Conservation (phyloP, 2,113 vertebrate genomes). For the Actenoides hombroni region DNA sequence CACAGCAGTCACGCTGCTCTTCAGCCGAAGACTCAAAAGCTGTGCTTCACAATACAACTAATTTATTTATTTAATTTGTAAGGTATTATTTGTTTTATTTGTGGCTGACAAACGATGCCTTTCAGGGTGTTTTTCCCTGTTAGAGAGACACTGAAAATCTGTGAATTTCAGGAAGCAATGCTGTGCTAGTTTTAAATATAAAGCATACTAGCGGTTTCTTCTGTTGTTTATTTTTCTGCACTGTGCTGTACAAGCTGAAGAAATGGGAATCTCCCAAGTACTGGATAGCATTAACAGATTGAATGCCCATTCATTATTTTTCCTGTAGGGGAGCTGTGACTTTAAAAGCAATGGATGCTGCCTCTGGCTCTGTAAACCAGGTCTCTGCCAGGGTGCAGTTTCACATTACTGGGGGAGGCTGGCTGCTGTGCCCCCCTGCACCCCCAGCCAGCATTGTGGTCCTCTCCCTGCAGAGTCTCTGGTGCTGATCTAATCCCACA, state of each 20-base stretch:
- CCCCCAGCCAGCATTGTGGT: not conserved
- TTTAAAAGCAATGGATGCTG: not conserved
- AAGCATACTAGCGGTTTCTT: fast-evolving
- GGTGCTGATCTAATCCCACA: not conserved
- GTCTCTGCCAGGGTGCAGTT: not conserved
- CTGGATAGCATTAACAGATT: not conserved
- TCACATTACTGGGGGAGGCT: fast-evolving
- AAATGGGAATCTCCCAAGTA: not conserved
- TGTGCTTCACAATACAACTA: not conserved
- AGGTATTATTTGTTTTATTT: not conserved
- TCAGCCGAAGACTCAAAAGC: not conserved
- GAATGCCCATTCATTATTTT: not conserved
- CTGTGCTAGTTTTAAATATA: not conserved
- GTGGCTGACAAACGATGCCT: not conserved
- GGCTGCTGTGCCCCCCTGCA: not conserved
- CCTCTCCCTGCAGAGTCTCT: not conserved
- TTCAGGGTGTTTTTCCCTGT: not conserved
- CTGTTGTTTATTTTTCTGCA: not conserved
- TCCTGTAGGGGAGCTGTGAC: not conserved
- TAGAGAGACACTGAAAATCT: not conserved
- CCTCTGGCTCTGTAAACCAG: not conserved
- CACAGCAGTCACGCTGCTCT: not conserved
- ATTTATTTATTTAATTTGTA: not conserved
- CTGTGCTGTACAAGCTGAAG: not conserved
- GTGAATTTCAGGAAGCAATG: not conserved